Evolutionary conservation across 92 coral and sea anemone genomes (phyloP), one percentile per base, ranked within the genome.

Genomic region (Isaurus tuberculatus): DNA sequence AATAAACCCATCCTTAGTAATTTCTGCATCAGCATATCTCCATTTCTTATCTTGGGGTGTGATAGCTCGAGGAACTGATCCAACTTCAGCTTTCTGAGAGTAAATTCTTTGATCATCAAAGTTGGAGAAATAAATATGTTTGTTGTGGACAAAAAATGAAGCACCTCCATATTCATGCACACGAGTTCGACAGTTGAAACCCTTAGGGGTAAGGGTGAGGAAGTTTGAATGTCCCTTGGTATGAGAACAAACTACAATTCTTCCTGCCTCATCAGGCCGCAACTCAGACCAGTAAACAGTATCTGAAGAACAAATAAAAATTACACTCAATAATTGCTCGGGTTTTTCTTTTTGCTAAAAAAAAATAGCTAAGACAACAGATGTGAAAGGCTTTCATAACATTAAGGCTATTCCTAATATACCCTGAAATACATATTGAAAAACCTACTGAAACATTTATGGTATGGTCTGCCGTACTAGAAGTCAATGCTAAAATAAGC

Each of bases 81-180:
- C 81, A 51, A 51, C 79, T 70, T 84, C 53, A 25, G 85, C 88
- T 84, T 92, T 83, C 72, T 97, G 99, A 25, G 88, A 72, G 79
- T 97, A 97, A 68, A 97, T 80, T 67, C 97, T 73, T 83, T 97
- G 98, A 57, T 97, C 99, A 81, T 77, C 30, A 80, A 90, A 97
- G 91, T 97, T 97, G 33, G 99, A 88, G 84, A 97, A 97, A 81
- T 92, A 97, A 58, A 97, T 85, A 36, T 88, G 92, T 44, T 91
- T 90, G 22, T 90, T 92, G 92, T 94, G 67, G 5, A 97, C 99
- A 84, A 97, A 84, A 48, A 91, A 92, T 27, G 99, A 79, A 28
- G 97, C 97, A 48, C 99, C 99, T 80, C 99, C 99, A 70, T 92
- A 90, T 40, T 97, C 99, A 46, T 97, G 99, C 15, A 97, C 99